Percentiles rank a stretch among this genome's conserved stretches.
phyloP scores from a whole-genome alignment of 1,140 invertebrate species.

The Pemphigus obesinymphae region DNA sequence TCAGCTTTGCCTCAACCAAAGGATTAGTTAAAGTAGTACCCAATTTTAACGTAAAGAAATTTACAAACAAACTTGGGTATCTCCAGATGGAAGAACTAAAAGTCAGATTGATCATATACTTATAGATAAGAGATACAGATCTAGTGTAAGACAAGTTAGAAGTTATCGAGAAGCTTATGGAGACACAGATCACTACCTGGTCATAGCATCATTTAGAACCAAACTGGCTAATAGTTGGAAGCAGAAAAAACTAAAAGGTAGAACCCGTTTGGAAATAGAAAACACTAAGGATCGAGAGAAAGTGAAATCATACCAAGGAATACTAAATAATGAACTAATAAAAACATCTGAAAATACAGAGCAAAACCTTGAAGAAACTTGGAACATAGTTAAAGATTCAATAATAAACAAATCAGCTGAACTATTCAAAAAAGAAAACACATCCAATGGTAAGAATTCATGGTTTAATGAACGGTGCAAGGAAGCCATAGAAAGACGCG shows the following conservation, averaged over 20 bases:
- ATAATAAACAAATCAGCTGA: too few relatives aligned
- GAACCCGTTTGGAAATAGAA: background rate
- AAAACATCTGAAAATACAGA: background rate
- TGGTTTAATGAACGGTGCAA: too few relatives aligned
- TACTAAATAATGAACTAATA: background rate
- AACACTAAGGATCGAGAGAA: background rate
- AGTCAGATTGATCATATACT: too few relatives aligned
- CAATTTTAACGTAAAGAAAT: too few relatives aligned
- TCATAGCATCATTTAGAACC: slow-evolving; percentile 24
- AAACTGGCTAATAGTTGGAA: slow-evolving; percentile 14
- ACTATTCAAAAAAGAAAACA: too few relatives aligned
- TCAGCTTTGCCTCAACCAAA: slow-evolving; percentile 43
- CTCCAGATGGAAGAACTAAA: too few relatives aligned
- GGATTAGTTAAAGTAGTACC: slow-evolving; percentile 44
- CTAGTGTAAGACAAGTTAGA: slow-evolving; percentile 36
- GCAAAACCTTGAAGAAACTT: too few relatives aligned
- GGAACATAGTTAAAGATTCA: too few relatives aligned
- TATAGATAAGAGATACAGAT: background rate
- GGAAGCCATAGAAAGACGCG: too few relatives aligned
- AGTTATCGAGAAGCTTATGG: slow-evolving; percentile 39
- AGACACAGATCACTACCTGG: slow-evolving; percentile 42
- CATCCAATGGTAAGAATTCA: too few relatives aligned
- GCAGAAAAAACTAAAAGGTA: background rate
- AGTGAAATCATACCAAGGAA: background rate
- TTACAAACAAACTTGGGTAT: too few relatives aligned